Evolutionary conservation across 2,888 invertebrate genomes (phyloP).

Genomic region (Lobophora halterata): DNA sequence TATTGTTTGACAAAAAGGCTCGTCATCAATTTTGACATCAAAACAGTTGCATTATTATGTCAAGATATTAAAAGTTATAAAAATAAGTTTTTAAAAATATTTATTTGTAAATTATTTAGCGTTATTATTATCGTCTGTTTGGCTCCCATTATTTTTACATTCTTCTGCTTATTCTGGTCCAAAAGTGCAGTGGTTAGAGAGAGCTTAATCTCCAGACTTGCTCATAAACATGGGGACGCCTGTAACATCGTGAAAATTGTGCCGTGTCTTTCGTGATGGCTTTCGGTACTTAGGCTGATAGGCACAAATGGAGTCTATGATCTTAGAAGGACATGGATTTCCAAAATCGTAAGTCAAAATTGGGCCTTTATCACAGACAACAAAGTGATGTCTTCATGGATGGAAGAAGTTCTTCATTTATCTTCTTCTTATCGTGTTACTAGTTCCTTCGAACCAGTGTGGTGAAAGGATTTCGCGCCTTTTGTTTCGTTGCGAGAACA

Average conservation of each 20-base stretch:
- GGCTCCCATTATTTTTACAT: slow-evolving; percentile 2
- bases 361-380: too few relatives aligned
- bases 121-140: slow-evolving; percentile 17
- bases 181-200: slow-evolving; percentile 4
- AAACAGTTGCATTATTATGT: slow-evolving; percentile 28
- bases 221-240: slow-evolving; percentile 5
- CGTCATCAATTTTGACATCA: slow-evolving; percentile 1
- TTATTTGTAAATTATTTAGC: slow-evolving; percentile 33
- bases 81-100: slow-evolving; percentile 26
- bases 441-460: too few relatives aligned
- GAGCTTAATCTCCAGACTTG: neutral
- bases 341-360: slow-evolving; percentile 31
- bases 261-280: slow-evolving; percentile 15
- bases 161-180: neutral
- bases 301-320: slow-evolving; percentile 30
- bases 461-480: too few relatives aligned
- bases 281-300: slow-evolving; percentile 26
- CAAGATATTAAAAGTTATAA: slow-evolving; percentile 24
- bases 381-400: too few relatives aligned
- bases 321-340: slow-evolving; percentile 22
- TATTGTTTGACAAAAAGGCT: neutral
- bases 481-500: too few relatives aligned
- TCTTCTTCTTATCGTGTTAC: neutral
- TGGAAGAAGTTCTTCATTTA: neutral
- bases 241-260: slow-evolving; percentile 10